phyloP scores from a whole-genome alignment of 2,797 vertebrate genomes.

The Botia almorhae region DNA sequence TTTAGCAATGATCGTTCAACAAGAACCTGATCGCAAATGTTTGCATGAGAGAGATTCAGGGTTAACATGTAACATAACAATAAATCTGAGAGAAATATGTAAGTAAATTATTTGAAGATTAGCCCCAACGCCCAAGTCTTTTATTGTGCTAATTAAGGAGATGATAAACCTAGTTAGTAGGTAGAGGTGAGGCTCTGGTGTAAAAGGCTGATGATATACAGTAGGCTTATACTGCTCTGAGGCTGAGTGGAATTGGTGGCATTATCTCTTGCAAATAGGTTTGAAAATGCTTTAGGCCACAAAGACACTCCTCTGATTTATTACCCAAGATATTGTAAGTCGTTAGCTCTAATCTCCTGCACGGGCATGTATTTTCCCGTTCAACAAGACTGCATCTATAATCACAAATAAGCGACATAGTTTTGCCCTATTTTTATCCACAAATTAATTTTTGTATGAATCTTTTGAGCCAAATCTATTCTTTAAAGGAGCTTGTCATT shows the following conservation, averaged over 20 bases:
- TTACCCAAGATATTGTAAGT: conserved; percentile 70
- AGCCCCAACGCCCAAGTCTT: neutral
- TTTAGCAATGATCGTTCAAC: neutral
- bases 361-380: conserved; percentile 52
- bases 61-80: no score
- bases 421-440: conserved; percentile 12
- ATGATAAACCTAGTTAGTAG: conserved; percentile 29
- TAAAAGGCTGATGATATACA: conserved; percentile 81
- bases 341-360: conserved; percentile 61
- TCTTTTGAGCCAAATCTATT: conserved; percentile 1
- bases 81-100: neutral
- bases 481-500: conserved; percentile 5
- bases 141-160: neutral
- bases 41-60: neutral
- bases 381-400: neutral
- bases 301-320: conserved; percentile 76
- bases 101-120: neutral
- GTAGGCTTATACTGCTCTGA: conserved; percentile 68
- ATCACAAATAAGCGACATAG: conserved; percentile 45
- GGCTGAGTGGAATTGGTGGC: conserved; percentile 76
- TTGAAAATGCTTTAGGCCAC: conserved; percentile 79
- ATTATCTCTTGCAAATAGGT: conserved; percentile 82
- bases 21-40: neutral
- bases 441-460: neutral
- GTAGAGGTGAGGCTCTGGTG: conserved; percentile 68